Evolutionary conservation across 1,140 invertebrate species (phyloP).

Genomic region (Anoplolepis gracilipes): DNA sequence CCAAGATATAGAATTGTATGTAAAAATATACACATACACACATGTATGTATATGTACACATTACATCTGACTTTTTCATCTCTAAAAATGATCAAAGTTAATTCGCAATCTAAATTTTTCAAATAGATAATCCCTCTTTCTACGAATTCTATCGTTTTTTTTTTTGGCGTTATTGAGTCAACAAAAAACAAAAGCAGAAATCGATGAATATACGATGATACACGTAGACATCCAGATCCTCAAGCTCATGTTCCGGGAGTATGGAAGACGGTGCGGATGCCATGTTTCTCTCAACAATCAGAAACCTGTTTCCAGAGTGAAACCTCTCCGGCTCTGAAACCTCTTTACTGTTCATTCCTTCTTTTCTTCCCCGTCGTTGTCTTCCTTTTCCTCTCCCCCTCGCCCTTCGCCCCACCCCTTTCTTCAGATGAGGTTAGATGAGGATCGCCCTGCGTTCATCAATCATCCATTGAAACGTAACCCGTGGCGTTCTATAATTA

Average conservation of each 20-base stretch:
- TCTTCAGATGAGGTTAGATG: slow-evolving; percentile 70
- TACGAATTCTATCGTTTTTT: slow-evolving; percentile 50
- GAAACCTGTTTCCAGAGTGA: slow-evolving; percentile 76
- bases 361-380: slow-evolving; percentile 50
- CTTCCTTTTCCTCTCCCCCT: slow-evolving; percentile 56
- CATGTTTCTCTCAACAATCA: slow-evolving; percentile 72
- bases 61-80: not conserved
- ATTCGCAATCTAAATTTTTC: slow-evolving; percentile 3
- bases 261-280: slow-evolving; percentile 66
- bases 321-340: slow-evolving; percentile 64
- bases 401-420: slow-evolving; percentile 32
- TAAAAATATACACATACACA: not conserved
- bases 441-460: slow-evolving; percentile 77
- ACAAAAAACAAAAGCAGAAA: slow-evolving; percentile 38
- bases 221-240: slow-evolving; percentile 63
- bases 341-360: slow-evolving; percentile 67
- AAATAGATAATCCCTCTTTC: not conserved
- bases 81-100: slow-evolving; percentile 10
- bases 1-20: not conserved
- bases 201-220: slow-evolving; percentile 34
- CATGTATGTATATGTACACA: not conserved
- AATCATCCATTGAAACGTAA: slow-evolving; percentile 81
- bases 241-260: slow-evolving; percentile 69
- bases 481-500: slow-evolving; percentile 81
- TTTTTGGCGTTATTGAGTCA: slow-evolving; percentile 52